phyloP scores from a whole-genome alignment of 2,113 vertebrate species.

The Furnarius figulus region DNA sequence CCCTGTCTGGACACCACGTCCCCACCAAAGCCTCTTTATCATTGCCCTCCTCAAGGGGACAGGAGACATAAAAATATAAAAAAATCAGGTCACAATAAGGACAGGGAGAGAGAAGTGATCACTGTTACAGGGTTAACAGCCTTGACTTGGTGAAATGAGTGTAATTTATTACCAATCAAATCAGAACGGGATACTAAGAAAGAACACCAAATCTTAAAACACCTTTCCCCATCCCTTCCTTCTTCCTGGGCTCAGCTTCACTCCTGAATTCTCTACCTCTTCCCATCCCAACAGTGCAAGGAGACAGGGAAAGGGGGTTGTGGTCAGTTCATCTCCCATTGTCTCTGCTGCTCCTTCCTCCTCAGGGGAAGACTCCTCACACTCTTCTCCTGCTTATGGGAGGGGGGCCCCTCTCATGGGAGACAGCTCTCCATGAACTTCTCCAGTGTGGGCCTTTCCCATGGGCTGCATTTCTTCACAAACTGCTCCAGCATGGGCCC shows the following conservation, averaged over 20 bases:
- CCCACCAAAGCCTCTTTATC: background rate
- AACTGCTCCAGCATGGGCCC: background rate
- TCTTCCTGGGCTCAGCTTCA: background rate
- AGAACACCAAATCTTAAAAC: background rate
- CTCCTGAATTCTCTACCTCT: background rate
- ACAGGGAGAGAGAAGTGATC: background rate
- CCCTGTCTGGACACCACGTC: background rate
- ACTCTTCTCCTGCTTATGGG: background rate
- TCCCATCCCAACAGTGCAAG: background rate
- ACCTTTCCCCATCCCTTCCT: background rate
- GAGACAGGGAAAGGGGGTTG: background rate
- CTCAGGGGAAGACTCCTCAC: background rate
- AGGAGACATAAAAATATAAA: background rate
- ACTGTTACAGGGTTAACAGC: background rate
- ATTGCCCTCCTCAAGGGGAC: background rate
- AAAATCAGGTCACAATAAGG: background rate
- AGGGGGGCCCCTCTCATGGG: background rate
- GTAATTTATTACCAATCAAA: background rate
- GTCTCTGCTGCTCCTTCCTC: background rate
- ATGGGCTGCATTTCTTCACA: background rate
- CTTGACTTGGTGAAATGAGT: background rate
- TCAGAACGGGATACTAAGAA: background rate
- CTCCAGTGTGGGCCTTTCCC: background rate
- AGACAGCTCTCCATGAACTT: background rate
- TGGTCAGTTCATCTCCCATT: background rate